Conservation (phyloP, 2,797 vertebrate species). For the Malurus leucopterus region DNA sequence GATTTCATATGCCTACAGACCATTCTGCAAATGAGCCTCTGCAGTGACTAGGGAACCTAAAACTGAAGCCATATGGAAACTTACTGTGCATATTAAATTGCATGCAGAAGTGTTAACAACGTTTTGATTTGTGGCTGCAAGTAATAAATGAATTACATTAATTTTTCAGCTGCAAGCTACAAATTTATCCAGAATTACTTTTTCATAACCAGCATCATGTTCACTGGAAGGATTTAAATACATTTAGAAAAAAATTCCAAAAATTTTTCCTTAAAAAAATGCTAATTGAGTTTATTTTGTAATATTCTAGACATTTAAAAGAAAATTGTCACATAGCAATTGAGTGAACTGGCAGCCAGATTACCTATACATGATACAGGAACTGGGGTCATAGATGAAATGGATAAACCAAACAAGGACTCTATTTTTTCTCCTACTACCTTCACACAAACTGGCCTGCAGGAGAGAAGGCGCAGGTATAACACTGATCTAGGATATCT, state of each 20-base stretch:
- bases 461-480: background rate
- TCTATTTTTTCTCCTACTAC: background rate
- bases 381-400: background rate
- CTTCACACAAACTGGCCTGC: background rate
- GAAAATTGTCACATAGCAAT: background rate
- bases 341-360: background rate
- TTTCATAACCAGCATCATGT: conserved; percentile 78
- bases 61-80: conserved; percentile 75
- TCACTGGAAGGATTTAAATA: conserved; percentile 74
- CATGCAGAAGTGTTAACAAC: conserved; percentile 73
- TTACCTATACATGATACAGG: background rate
- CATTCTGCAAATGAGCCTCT: conserved; percentile 35
- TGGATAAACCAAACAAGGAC: background rate
- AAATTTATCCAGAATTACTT: conserved; percentile 76
- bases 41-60: conserved; percentile 69
- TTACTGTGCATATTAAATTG: conserved; percentile 73
- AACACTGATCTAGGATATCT: background rate
- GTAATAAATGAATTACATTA: conserved; percentile 82
- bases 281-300: conserved; percentile 34
- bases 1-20: background rate
- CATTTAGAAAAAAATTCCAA: conserved; percentile 68
- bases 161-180: conserved; percentile 77
- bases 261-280: background rate
- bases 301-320: conserved; percentile 33
- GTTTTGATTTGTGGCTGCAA: conserved; percentile 79